Evolutionary conservation across 2,113 vertebrate species (phyloP), one percentile per base, ranked within the genome.

Genomic region (Hyaena hyaena): DNA sequence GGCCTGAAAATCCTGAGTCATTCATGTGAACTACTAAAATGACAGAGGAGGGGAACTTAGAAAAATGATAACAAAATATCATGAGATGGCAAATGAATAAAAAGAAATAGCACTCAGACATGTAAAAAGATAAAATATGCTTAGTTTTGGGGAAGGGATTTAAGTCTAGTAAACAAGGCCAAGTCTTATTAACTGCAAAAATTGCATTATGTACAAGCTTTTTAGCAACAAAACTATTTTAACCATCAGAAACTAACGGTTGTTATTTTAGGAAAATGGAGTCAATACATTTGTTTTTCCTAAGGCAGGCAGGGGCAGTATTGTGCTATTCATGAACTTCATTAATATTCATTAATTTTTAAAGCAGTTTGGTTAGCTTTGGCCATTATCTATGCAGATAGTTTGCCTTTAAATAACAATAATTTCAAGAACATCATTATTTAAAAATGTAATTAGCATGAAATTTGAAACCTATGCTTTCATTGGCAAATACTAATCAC

Each of bases 341-440:
- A 94, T 98, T 96, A 98, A 97, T 97, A 96, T 97, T 96, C 92
- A 98, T 86, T 10, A 96, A 94, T 98, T 98, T 95, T 91, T 61
- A 97, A 93, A 88, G 55, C 97, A 94, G 74, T 94, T 98, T 94
- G 86, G 94, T 88, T 95, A 97, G 87, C 45, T 69, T 35, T 95
- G 87, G 89, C 88, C 86, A 91, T 88, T 97, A 98, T 87, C 83
- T 95, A 90, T n/a, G 17, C 39, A 97, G 95, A 94, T 95, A 88
- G 83, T 98, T 97, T 93, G 97, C 85, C 35, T 95, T 98, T 96
- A 97, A 98, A 97, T 92, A 94, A 97, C 98, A 98, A 93, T 74
- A 93, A 97, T 24, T 68, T 92, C 53, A 90, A 95, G 95, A 96
- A 93, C 76, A 93, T 96, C 81, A 94, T 97, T 98, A 96, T 91